phyloP scores from a whole-genome alignment of 2,888 invertebrate genomes.

The Tachina lurida region DNA sequence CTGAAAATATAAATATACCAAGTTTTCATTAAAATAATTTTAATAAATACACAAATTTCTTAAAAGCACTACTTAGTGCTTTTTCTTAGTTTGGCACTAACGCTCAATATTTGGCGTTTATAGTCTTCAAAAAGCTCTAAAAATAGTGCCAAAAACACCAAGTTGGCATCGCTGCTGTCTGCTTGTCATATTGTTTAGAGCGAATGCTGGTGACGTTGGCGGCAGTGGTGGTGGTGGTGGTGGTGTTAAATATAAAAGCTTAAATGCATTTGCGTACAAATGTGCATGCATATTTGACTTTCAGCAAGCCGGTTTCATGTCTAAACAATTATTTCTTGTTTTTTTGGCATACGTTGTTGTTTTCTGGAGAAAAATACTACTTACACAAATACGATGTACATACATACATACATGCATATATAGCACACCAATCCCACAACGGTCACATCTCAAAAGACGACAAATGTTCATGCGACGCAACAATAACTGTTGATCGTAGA shows the following conservation, averaged over 20 bases:
- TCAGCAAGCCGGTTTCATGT: conserved; percentile 60
- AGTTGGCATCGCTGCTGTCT: too few relatives aligned
- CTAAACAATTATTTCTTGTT: conserved; percentile 67
- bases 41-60: too few relatives aligned
- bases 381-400: neutral
- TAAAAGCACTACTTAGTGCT: too few relatives aligned
- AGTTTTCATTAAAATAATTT: too few relatives aligned
- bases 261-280: conserved; percentile 58
- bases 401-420: neutral
- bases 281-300: conserved; percentile 27
- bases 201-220: conserved; percentile 38
- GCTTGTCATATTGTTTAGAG: conserved; percentile 20
- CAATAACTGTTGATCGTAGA: too few relatives aligned
- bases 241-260: conserved; percentile 66
- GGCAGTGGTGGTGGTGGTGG: conserved; percentile 37
- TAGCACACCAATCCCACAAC: neutral
- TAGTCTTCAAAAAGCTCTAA: too few relatives aligned
- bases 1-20: too few relatives aligned
- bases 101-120: too few relatives aligned
- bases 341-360: conserved; percentile 66
- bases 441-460: too few relatives aligned
- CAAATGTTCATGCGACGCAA: too few relatives aligned
- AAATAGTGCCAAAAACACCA: too few relatives aligned
- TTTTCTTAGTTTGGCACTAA: too few relatives aligned
- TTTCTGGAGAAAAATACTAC: conserved; percentile 21